Evolutionary conservation across 2,113 vertebrate species (phyloP), one percentile per base, ranked within the genome.

Genomic region (Edolisoma coerulescens): DNA sequence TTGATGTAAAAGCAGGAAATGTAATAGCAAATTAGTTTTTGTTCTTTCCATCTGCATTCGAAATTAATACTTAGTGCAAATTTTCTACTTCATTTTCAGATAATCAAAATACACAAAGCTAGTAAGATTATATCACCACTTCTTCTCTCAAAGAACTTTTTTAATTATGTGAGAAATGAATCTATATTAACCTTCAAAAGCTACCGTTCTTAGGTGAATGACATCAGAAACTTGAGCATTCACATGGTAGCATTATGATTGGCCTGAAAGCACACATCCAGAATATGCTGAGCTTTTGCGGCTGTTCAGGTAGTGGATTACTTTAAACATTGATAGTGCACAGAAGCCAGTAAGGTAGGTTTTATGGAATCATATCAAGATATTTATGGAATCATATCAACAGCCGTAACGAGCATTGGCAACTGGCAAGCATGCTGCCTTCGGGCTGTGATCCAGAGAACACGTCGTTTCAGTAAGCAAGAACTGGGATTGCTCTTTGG

Each of bases 21-120:
- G 73, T 80, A 76, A 41, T 56, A 92, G 28, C 32, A 95, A 71
- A 95, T 92, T 84, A 94, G 26, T 35, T 93, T 93, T 92, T 79
- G 7, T 95, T 95, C 60, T 83, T 95, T 92, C 53, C 52, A 41
- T 93, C 74, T 95, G 64, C 71, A 93, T 60, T 95, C 41, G 87
- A 84, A 95, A 87, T 84, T 79, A 32, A 33, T 90, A 87, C 79
- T 94, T 89, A 93, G 73, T 37, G 32, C 50, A 91, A 71, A 49
- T 75, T 89, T 96, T 93, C 87, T 84, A 61, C 47, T 96, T 97
- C 65, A 89, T 96, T 96, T 97, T 94, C 75, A 95, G 76, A 65
- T 93, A 92, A 87, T 93, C 83, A 84, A 53, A 87, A 76, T 47
- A 91, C 64, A 85, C 79, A 96, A 95, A 95, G 37, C 57, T 79